Conservation (phyloP, 2,113 vertebrate genomes). For the Neotoma lepida region DNA sequence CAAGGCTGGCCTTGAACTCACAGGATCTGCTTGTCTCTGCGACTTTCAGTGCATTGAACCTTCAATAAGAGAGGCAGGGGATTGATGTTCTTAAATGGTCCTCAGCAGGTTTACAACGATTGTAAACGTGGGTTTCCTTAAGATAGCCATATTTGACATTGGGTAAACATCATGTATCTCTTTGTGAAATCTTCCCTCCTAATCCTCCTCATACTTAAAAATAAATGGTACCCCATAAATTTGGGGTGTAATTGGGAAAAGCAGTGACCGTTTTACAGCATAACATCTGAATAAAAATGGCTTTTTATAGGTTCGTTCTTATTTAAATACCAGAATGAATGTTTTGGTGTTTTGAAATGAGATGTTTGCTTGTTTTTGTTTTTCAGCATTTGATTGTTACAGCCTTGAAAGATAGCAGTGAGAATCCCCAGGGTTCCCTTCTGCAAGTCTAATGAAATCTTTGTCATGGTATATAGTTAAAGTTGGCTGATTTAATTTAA, state of each 20-base stretch:
- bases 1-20: too few species aligned
- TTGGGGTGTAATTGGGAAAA: conserved; percentile 10
- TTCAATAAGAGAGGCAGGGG: neutral
- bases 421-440: neutral
- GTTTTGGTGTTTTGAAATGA: neutral
- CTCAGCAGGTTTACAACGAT: neutral
- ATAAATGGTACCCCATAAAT: neutral
- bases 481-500: conserved; percentile 22
- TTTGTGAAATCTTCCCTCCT: neutral
- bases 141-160: neutral
- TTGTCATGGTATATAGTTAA: neutral
- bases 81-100: neutral
- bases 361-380: conserved; percentile 6
- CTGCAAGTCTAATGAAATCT: neutral
- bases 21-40: too few species aligned
- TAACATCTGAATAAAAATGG: neutral
- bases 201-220: neutral
- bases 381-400: neutral
- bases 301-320: neutral
- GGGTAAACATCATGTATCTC: neutral
- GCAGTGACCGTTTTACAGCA: neutral
- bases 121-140: neutral
- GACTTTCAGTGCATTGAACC: neutral
- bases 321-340: neutral
- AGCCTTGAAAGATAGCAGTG: neutral